phyloP scores from a whole-genome alignment of 2,113 vertebrate species.

The Onychorhynchus coronatus region DNA sequence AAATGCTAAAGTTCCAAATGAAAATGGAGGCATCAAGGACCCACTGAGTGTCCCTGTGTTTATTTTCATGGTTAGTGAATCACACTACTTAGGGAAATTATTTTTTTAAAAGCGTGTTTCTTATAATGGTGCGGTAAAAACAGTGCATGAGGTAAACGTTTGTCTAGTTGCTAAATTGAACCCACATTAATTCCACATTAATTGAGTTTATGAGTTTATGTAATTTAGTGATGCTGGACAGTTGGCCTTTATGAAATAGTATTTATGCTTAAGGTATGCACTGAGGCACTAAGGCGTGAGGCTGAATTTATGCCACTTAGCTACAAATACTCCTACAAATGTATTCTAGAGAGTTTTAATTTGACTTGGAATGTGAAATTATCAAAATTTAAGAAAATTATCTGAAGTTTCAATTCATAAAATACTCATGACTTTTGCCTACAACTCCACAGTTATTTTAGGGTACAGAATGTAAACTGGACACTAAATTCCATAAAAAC shows the following conservation, averaged over 20 bases:
- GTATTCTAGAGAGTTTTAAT: not conserved
- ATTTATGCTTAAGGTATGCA: not conserved
- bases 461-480: not conserved
- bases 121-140: not conserved
- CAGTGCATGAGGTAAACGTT: not conserved
- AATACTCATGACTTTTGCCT: not conserved
- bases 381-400: not conserved
- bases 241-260: not conserved
- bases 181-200: not conserved
- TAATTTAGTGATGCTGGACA: not conserved
- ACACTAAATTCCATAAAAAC: not conserved
- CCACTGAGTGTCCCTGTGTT: not conserved
- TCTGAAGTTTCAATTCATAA: not conserved
- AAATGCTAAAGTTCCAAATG: conserved; percentile 56
- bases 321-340: not conserved
- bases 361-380: not conserved
- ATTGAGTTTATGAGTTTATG: not conserved
- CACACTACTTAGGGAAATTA: not conserved
- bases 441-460: not conserved
- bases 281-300: not conserved
- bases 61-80: not conserved
- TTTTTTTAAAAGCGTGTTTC: conserved; percentile 27
- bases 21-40: conserved; percentile 32
- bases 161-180: not conserved
- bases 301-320: not conserved